Evolutionary conservation across 2,888 invertebrate genomes (phyloP).

Genomic region (Villa cingulata): DNA sequence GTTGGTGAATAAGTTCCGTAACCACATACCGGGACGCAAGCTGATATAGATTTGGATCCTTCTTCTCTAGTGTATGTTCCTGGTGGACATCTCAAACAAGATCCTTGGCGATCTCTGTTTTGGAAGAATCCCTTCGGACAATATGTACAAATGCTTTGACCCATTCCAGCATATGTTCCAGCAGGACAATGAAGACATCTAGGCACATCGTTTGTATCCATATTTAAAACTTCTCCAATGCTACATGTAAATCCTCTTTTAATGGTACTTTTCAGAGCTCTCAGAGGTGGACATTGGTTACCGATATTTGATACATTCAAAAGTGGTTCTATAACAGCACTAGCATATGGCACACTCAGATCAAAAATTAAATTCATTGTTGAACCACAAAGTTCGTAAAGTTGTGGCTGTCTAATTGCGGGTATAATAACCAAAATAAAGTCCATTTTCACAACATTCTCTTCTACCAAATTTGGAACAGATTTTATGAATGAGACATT

Average conservation of each 20-base stretch:
- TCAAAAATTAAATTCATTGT: conserved; percentile 89
- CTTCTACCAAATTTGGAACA: conserved; percentile 63
- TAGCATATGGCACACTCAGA: conserved; percentile 82
- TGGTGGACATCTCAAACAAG: conserved; percentile 78
- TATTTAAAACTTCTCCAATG: conserved; percentile 85
- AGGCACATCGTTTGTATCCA: conserved; percentile 82
- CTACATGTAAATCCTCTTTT: conserved; percentile 85
- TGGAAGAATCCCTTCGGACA: conserved; percentile 91
- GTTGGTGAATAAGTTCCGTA: conserved; percentile 93
- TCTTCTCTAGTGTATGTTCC: conserved; percentile 88
- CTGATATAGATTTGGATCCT: conserved; percentile 72
- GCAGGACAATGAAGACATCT: conserved; percentile 94
- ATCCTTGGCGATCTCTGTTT: conserved; percentile 78
- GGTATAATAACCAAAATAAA: conserved; percentile 79
- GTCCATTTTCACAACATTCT: conserved; percentile 80
- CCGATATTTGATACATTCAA: conserved; percentile 81
- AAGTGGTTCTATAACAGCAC: conserved; percentile 75
- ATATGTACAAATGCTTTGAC: conserved; percentile 79
- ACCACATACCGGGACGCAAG: conserved; percentile 88
- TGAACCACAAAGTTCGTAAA: conserved; percentile 90
- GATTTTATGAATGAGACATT: conserved; percentile 82
- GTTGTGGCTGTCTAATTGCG: conserved; percentile 73
- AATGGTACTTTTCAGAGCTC: conserved; percentile 72
- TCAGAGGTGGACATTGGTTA: conserved; percentile 81
- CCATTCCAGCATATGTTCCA: conserved; percentile 83